A percentile compares a stretch with the other conserved stretches of the same genome.
Evolutionary conservation across 2,888 invertebrate species (phyloP).

Genomic region (Diplolepis rosae): DNA sequence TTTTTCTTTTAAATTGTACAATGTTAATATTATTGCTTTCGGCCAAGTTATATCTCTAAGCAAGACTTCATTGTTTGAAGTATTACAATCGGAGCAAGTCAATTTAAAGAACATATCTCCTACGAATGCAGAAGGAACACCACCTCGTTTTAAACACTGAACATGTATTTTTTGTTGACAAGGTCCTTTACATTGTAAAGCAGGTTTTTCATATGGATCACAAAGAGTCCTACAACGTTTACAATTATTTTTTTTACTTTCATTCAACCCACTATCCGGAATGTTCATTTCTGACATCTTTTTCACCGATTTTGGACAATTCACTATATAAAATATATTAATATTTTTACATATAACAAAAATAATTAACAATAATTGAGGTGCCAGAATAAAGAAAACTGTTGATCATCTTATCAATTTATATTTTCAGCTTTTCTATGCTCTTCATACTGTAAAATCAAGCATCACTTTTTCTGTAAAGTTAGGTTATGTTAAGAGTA

Average conservation of each 20-base stretch:
- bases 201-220: constrained; percentile 77
- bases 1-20: constrained; percentile 85
- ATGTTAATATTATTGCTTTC: constrained; percentile 81
- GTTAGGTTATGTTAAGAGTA: too few species aligned
- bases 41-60: constrained; percentile 83
- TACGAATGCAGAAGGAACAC: constrained; percentile 82
- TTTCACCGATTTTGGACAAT: not conserved
- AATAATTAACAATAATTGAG: too few species aligned
- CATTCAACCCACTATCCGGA: not conserved
- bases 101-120: constrained; percentile 87
- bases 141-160: constrained; percentile 79
- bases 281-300: constrained; percentile 13
- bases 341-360: too few species aligned
- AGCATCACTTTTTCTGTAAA: too few species aligned
- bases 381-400: too few species aligned
- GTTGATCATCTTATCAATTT: too few species aligned
- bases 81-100: constrained; percentile 81
- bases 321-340: too few species aligned
- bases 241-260: constrained; percentile 69
- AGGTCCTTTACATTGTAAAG: constrained; percentile 77
- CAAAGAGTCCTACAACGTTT: constrained; percentile 78
- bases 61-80: constrained; percentile 77
- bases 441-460: too few species aligned
- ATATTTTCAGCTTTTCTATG: too few species aligned
- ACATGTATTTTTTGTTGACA: constrained; percentile 81